phyloP scores from a whole-genome alignment of 2,888 invertebrate species.

The Exocentrus adspersus region DNA sequence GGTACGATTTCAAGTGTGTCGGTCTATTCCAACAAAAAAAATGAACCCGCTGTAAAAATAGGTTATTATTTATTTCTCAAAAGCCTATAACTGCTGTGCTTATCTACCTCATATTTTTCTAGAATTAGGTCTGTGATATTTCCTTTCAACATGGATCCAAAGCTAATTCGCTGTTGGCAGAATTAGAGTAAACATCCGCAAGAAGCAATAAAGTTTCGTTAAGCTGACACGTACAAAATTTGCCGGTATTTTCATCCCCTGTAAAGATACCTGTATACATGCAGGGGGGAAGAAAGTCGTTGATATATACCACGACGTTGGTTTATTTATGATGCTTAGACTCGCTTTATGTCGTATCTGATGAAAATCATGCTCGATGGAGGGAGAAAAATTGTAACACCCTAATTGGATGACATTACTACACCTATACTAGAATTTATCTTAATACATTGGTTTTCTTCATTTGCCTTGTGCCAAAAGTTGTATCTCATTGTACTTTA shows the following conservation, averaged over 20 bases:
- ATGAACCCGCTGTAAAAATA: too few species aligned
- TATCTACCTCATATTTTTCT: neutral
- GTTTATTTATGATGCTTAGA: slow-evolving; percentile 29
- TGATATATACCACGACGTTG: slow-evolving; percentile 35
- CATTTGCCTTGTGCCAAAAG: too few species aligned
- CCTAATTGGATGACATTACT: slow-evolving; percentile 43
- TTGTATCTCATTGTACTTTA: too few species aligned
- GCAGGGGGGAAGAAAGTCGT: slow-evolving; percentile 25
- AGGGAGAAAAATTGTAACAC: slow-evolving; percentile 33
- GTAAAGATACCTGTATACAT: slow-evolving; percentile 40
- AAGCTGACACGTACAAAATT: slow-evolving; percentile 42
- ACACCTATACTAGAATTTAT: slow-evolving; percentile 38
- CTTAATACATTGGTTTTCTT: slow-evolving; percentile 35
- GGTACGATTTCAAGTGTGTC: too few species aligned
- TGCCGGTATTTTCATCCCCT: slow-evolving; percentile 35
- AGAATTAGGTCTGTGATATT: slow-evolving; percentile 2
- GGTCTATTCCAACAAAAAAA: too few species aligned
- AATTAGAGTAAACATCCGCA: slow-evolving; percentile 38
- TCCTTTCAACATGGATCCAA: slow-evolving; percentile 11
- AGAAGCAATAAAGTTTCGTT: slow-evolving; percentile 49
- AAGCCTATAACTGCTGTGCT: neutral
- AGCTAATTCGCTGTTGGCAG: slow-evolving; percentile 32
- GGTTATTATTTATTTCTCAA: too few species aligned
- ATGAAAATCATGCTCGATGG: slow-evolving; percentile 33
- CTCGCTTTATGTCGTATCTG: slow-evolving; percentile 22